These are phyloP conservation scores for Sylvia atricapilla DNA, from an alignment of 2,113 vertebrate species.

Conservation along the genomic window DNA sequence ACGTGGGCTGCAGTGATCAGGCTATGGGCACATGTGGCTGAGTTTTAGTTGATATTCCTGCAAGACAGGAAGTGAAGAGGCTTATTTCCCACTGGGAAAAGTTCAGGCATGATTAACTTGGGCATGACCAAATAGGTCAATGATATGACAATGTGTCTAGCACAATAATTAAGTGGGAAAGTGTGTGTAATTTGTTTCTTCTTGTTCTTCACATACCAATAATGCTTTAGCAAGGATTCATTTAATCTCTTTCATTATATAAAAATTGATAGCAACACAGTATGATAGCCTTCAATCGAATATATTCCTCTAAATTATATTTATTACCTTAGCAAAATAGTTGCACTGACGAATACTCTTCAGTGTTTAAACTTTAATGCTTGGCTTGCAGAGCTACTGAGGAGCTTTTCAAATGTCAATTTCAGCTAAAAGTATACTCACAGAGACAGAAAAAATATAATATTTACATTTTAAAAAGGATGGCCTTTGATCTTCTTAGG, in stretches of 20 bases:
- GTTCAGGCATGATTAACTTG: conserved; percentile 84
- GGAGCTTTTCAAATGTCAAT: not conserved
- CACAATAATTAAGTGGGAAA: conserved; percentile 81
- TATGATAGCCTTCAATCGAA: conserved; percentile 47
- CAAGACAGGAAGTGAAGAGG: conserved; percentile 77
- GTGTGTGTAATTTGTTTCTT: conserved; percentile 77
- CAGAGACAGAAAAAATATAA: not conserved
- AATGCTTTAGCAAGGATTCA: conserved; percentile 72
- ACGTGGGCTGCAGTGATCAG: conserved; percentile 64
- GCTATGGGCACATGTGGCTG: conserved; percentile 72
- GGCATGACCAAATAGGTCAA: conserved; percentile 84
- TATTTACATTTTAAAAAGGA: not conserved
- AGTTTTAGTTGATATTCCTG: conserved; percentile 78
- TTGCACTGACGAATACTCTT: not conserved
- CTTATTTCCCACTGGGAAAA: conserved; percentile 79
- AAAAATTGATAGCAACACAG: conserved; percentile 62
- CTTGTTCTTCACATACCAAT: conserved; percentile 75
- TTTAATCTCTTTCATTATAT: conserved; percentile 70
- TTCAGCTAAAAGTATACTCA: not conserved
- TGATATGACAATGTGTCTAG: conserved; percentile 80
- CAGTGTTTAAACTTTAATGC: not conserved
- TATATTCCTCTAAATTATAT: conserved; percentile 62
- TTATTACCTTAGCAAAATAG: conserved; percentile 30
- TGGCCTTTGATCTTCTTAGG: not conserved
- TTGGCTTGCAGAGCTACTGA: not conserved